Percentiles rank a stretch among this genome's conserved stretches.
These are phyloP conservation scores for Pantelozetes paolii DNA, from an alignment of 2,888 invertebrate genomes.

Conservation along the genomic window DNA sequence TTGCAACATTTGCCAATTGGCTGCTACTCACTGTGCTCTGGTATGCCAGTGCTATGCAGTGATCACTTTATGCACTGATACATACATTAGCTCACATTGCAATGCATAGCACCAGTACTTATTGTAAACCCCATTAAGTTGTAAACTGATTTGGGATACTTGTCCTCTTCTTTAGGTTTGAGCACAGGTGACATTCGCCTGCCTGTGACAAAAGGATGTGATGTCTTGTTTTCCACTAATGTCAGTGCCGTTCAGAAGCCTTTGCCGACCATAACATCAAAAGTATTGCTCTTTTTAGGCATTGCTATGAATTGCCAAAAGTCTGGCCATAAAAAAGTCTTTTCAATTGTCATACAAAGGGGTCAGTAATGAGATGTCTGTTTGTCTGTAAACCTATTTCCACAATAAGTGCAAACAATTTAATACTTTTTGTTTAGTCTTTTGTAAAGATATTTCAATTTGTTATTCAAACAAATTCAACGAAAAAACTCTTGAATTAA, in stretches of 20 bases:
- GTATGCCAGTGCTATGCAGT: no score
- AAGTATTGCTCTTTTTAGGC: neutral
- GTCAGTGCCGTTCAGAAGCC: neutral
- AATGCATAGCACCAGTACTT: slow-evolving; percentile 5
- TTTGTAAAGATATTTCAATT: no score
- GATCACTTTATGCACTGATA: no score
- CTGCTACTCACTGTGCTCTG: slow-evolving; percentile 1
- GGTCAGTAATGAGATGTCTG: neutral
- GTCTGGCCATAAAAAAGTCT: neutral
- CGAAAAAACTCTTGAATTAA: no score
- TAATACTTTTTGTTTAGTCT: no score
- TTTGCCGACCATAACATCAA: slow-evolving; percentile 10
- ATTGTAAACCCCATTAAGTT: slow-evolving; percentile 25
- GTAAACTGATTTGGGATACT: slow-evolving; percentile 13
- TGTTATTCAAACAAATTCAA: no score
- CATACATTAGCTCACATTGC: neutral
- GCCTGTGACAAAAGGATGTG: slow-evolving; percentile 27
- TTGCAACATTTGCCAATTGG: slow-evolving; percentile 11
- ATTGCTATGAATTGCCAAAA: neutral
- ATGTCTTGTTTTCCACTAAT: slow-evolving; percentile 1
- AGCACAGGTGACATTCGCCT: slow-evolving; percentile 27
- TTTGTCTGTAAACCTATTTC: neutral
- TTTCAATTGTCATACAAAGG: neutral
- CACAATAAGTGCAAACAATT: no score
- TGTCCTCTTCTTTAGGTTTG: neutral